These are phyloP conservation scores for Petrocephalus zakoni DNA, from an alignment of 2,113 vertebrate genomes.

Conservation along the genomic window DNA sequence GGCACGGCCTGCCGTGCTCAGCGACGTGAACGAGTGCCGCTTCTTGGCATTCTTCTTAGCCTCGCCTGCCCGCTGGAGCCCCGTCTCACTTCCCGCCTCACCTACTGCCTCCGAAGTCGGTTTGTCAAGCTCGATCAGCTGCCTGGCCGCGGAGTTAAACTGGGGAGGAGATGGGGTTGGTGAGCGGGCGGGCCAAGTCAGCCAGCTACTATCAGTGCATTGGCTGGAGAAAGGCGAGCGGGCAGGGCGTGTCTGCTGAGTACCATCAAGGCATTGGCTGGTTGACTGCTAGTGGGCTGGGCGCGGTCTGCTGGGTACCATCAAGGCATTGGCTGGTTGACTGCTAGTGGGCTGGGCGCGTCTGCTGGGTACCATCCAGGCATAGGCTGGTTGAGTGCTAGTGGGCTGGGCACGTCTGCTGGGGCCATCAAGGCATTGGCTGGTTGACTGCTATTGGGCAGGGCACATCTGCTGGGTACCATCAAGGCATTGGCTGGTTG, in stretches of 20 bases:
- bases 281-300: not conserved
- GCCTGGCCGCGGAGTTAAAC: conserved; percentile 93
- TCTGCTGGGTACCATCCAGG: not conserved
- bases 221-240: not conserved
- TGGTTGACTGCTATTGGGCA: not conserved
- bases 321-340: not conserved
- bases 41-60: conserved; percentile 98
- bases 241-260: no score
- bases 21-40: conserved; percentile 95
- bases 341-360: not conserved
- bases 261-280: no score
- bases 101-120: conserved; percentile 59
- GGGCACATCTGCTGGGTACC: not conserved
- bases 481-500: not conserved
- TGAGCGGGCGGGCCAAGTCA: not conserved
- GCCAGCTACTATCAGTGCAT: not conserved
- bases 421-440: not conserved
- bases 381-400: not conserved
- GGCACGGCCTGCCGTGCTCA: conserved; percentile 94
- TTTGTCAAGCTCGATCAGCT: conserved; percentile 93
- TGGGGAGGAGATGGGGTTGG: conserved; percentile 38
- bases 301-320: not conserved
- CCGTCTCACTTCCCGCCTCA: conserved; percentile 77
- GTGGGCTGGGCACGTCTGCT: not conserved
- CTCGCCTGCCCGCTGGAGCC: conserved; percentile 72